Evolutionary conservation across 2,113 vertebrate genomes (phyloP).

Genomic region (Catagonus wagneri): DNA sequence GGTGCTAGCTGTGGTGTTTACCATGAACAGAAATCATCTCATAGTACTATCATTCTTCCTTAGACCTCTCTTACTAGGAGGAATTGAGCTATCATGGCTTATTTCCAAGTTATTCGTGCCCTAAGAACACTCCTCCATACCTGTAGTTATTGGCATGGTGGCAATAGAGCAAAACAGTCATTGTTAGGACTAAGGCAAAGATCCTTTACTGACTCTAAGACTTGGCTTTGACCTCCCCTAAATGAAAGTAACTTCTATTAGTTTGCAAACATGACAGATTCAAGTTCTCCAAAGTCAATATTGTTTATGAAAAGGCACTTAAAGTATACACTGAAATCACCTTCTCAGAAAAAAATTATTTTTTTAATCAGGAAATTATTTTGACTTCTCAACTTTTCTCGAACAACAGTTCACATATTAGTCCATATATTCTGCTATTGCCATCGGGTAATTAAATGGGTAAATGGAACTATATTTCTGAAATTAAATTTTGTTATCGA

Average conservation of each 20-base stretch:
- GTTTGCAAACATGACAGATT: not conserved
- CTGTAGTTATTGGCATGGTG: not conserved
- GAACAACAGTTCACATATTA: not conserved
- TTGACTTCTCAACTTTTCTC: slow-evolving; percentile 19
- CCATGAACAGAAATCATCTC: not conserved
- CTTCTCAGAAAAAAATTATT: not conserved
- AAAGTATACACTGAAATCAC: not conserved
- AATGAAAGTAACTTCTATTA: not conserved
- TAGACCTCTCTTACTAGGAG: not conserved
- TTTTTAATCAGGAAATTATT: not conserved
- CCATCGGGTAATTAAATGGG: not conserved
- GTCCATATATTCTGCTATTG: not conserved
- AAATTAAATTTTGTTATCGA: slow-evolving; percentile 41
- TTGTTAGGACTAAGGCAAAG: not conserved
- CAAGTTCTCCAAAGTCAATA: slow-evolving; percentile 15
- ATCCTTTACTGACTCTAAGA: not conserved
- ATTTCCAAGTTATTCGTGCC: not conserved
- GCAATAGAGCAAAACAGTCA: not conserved
- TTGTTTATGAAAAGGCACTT: not conserved
- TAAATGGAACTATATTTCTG: not conserved
- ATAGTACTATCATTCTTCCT: not conserved
- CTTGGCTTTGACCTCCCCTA: not conserved
- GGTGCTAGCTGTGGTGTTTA: not conserved
- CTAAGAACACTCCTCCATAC: not conserved
- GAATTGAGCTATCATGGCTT: not conserved